Conservation (phyloP, 2,113 vertebrate species). For the Pelmatolapia mariae region DNA sequence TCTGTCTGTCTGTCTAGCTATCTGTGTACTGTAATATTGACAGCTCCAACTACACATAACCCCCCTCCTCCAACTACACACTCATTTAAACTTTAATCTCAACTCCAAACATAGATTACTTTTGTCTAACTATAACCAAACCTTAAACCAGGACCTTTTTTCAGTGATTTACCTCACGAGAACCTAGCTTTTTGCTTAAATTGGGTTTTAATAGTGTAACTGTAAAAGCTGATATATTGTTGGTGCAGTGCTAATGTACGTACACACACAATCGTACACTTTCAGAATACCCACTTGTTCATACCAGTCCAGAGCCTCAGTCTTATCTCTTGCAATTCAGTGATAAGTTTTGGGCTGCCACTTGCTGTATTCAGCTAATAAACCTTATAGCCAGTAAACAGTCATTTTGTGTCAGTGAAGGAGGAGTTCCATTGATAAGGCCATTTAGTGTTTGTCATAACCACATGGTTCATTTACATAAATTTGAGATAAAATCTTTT, state of each 20-base stretch:
- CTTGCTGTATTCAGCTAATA: not conserved
- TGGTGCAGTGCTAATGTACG: not conserved
- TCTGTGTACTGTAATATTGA: not conserved
- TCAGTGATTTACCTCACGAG: not conserved
- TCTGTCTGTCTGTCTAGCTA: not conserved
- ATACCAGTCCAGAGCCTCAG: not conserved
- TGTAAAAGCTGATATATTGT: not conserved
- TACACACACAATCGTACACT: not conserved
- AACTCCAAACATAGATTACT: not conserved
- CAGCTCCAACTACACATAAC: not conserved
- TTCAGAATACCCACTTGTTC: not conserved
- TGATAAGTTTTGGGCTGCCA: not conserved
- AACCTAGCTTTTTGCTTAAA: not conserved
- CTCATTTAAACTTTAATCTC: not conserved
- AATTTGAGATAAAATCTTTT: conserved; percentile 16
- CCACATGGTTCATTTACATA: conserved; percentile 40
- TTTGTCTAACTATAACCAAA: not conserved
- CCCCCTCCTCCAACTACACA: not conserved
- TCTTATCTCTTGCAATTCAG: not conserved
- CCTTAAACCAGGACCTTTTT: not conserved
- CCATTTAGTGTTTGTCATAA: conserved; percentile 27
- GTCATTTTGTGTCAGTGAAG: not conserved
- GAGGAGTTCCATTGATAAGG: conserved; percentile 11
- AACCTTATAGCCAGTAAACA: conserved; percentile 16
- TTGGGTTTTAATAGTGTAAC: not conserved